These are phyloP conservation scores for Lytechinus pictus DNA, from an alignment of 35 echinoderm and acorn worm genomes.

Conservation along the genomic window DNA sequence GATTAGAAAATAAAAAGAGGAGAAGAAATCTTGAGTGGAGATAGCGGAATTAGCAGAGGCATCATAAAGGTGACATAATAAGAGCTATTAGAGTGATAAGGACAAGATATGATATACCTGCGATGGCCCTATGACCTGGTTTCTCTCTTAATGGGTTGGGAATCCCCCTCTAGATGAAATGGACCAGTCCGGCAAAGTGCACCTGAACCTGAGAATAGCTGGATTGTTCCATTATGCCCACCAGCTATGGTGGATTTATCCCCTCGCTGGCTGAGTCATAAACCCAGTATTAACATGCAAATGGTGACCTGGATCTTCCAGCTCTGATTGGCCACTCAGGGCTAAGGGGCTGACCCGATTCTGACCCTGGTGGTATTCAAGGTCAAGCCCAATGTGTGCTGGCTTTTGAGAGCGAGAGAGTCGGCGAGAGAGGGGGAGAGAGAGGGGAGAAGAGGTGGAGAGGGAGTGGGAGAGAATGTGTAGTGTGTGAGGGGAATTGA, in stretches of 20 bases:
- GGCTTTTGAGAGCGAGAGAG: neutral
- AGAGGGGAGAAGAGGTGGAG: neutral
- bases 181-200: conserved; percentile 27
- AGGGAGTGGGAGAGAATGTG: neutral
- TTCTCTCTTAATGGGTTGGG: neutral
- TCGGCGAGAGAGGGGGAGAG: neutral
- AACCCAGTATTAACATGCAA: conserved; percentile 54
- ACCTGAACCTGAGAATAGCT: conserved; percentile 31
- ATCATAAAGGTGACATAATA: neutral
- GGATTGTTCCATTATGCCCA: conserved; percentile 51
- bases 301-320: conserved; percentile 50
- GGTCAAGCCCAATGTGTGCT: conserved; percentile 25
- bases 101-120: neutral
- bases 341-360: conserved; percentile 34
- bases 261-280: conserved; percentile 53
- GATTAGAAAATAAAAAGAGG: neutral
- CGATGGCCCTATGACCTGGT: neutral
- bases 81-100: neutral
- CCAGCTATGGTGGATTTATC: conserved; percentile 40
- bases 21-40: too few relatives aligned
- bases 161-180: neutral
- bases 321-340: conserved; percentile 18
- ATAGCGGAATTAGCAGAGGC: too few relatives aligned
- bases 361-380: conserved; percentile 49
- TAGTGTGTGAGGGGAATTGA: neutral